Base-by-base conservation (phyloP, 2,113 vertebrate genomes). In the Tapirus terrestris region DNA sequence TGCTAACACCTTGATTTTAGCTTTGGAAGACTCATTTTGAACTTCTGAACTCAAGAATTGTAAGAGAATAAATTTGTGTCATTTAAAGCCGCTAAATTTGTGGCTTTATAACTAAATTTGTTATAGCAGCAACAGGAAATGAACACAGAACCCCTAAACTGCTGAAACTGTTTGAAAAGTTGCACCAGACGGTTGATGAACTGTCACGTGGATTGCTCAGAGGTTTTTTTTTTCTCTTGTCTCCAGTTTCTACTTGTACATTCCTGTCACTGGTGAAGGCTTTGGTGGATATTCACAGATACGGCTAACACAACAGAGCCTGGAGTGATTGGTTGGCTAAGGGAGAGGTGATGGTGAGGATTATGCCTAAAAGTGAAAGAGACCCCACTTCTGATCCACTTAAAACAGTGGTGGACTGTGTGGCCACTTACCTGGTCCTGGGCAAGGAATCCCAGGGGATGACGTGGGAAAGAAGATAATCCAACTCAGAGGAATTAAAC, bases 391-490 rank as follows among this genome's bases (percentile, higher is more conserved):
- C 43, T 25, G 10, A 21, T 48, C 36, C 63, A 65, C 4, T 21
- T 23, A 43, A 60, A 92, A 29, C 18, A 8, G 31, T 4, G 60
- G 51, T 43, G 18, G 17, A 2, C 4, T 10, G 10, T 33, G 17
- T 61, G 25, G 25, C 10, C 33, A 39, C 21, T 70, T 48, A 0
- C 16, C 8, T 48, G 29, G 23, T 91, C 31, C n/a, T 29, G 43
- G 6, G 36, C 18, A 3, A 6, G 14, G 25, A 27, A 4, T 16
- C 70, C 23, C 31, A 31, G 29, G 11, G 14, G n/a, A 58, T 60
- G 31, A 65, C 0, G 0, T 23, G 17, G 5, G 43, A 33, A 16
- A 14, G 14, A 4, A 9, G 51, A 68, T 0, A 1, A 7, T 31
- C 27, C 10, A 29, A 16, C 4, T 11, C 3, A 0, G 1, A 77